Base-by-base conservation (phyloP, 2,113 vertebrate species). In the Callithrix jacchus region DNA sequence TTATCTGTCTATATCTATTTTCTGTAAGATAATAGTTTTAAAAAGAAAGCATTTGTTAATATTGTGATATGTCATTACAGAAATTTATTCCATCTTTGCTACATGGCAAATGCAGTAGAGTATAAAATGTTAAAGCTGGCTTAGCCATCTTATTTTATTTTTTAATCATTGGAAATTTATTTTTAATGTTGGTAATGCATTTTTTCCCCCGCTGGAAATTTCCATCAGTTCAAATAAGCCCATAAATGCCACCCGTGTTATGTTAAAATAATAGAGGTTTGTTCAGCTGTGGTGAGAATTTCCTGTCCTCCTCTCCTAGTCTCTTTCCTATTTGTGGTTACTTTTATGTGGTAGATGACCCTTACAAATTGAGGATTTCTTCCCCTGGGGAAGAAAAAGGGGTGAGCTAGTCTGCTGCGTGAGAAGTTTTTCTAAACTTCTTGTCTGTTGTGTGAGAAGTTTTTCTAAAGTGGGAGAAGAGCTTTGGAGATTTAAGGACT, bases 231-330 rank as follows among this genome's bases (percentile, higher is more conserved):
- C 81, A 96, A 54, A 88, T 68, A 92, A 80, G 61, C 88, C 54
- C n/a, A 68, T 96, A 96, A 90, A 84, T 92, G 85, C 77, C 52
- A 82, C 54, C 35, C 14, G 20, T 95, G 61, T 97, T 93, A 89
- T 12, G 49, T 93, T 95, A 94, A 96, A 95, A 79, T 96, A 84
- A 73, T 82, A 89, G 45, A 88, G 64, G 64, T 96, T 97, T 97
- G 79, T 97, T 97, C 71, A 82, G 81, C 47, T 93, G 81, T 92
- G 73, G 92, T 90, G 95, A 97, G 84, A 97, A 96, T 91, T 92
- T 95, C 95, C 88, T 95, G 82, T 92, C 71, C n/a, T 81, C 45
- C n/a, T 93, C 20, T 94, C 13, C 49, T 88, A 10, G 81, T 94
- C 64, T 76, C n/a, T 93, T 92, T 94, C 73, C 87, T 91, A 84